A percentile compares a stretch with the other conserved stretches of the same genome.
phyloP scores from a whole-genome alignment of 2,113 vertebrate species.

The Oostethus manadensis region DNA sequence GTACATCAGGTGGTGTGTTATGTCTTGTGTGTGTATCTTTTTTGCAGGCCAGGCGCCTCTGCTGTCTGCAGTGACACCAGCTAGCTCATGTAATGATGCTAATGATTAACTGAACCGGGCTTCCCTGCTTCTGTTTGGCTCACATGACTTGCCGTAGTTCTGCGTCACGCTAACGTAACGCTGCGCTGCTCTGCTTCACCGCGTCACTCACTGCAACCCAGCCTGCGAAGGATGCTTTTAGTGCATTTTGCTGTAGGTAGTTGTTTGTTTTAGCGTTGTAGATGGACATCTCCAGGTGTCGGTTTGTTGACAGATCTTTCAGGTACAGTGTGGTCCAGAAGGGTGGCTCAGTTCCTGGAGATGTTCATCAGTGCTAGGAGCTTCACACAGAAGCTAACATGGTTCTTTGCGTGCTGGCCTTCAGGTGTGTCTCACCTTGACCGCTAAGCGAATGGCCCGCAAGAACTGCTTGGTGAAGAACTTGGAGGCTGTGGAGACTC shows the following conservation, averaged over 20 bases:
- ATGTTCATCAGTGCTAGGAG: conserved; percentile 5
- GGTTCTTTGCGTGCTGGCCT: not conserved
- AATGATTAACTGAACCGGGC: conserved; percentile 33
- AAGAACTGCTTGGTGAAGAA: conserved; percentile 93
- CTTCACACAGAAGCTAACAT: not conserved
- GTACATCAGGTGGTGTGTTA: conserved; percentile 9
- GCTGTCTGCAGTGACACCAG: conserved; percentile 56
- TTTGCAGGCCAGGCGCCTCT: conserved; percentile 47
- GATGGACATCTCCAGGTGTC: not conserved
- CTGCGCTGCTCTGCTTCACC: conserved; percentile 46
- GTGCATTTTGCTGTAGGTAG: conserved; percentile 46
- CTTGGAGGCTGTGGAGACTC: conserved; percentile 86
- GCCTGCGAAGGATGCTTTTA: not conserved
- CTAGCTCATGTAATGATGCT: conserved; percentile 64
- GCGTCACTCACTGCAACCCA: conserved; percentile 30
- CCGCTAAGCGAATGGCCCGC: conserved; percentile 87
- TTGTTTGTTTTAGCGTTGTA: conserved; percentile 11
- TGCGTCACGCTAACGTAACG: conserved; percentile 40
- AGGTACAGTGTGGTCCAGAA: not conserved
- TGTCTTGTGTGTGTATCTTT: conserved; percentile 38
- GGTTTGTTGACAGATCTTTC: not conserved
- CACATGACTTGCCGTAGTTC: conserved; percentile 44
- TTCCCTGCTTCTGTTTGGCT: conserved; percentile 50
- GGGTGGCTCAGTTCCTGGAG: conserved; percentile 29
- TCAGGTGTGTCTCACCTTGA: conserved; percentile 87